These are phyloP conservation scores for Hoplodrina ambigua DNA, from an alignment of 2,888 invertebrate species.

Conservation along the genomic window DNA sequence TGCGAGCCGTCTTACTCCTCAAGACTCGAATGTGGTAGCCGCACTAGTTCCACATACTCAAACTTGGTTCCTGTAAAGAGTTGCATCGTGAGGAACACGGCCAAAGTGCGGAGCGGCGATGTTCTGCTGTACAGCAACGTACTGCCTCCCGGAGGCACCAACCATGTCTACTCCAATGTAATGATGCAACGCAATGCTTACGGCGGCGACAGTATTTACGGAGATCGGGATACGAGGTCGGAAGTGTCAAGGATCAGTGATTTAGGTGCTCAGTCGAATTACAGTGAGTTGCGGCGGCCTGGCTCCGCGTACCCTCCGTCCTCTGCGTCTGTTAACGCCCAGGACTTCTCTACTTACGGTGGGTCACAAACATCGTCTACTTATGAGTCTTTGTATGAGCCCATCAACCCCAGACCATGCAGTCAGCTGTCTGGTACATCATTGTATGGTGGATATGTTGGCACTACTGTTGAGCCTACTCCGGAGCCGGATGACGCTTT, in stretches of 20 bases:
- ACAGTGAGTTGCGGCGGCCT: constrained; percentile 91
- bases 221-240: constrained; percentile 82
- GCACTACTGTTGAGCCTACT: constrained; percentile 96
- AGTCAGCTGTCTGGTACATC: constrained; percentile 91
- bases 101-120: constrained; percentile 84
- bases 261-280: constrained; percentile 91
- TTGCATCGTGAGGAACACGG: constrained; percentile 86
- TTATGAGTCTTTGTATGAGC: constrained; percentile 92
- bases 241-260: constrained; percentile 88
- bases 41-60: constrained; percentile 87
- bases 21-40: constrained; percentile 90
- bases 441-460: constrained; percentile 90
- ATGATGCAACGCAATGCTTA: constrained; percentile 86
- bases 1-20: constrained; percentile 95
- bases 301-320: constrained; percentile 90
- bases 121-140: constrained; percentile 86
- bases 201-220: constrained; percentile 87
- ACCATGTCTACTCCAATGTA: constrained; percentile 87
- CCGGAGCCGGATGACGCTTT: constrained; percentile 93
- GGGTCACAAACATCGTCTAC: constrained; percentile 92
- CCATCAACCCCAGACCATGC: constrained; percentile 91
- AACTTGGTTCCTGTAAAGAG: constrained; percentile 89
- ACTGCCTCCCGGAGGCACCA: constrained; percentile 87
- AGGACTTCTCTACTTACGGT: constrained; percentile 90
- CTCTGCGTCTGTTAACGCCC: constrained; percentile 86